Evolutionary conservation across 1,140 invertebrate genomes (phyloP).

Genomic region (Scaptodrosophila lebanonensis): DNA sequence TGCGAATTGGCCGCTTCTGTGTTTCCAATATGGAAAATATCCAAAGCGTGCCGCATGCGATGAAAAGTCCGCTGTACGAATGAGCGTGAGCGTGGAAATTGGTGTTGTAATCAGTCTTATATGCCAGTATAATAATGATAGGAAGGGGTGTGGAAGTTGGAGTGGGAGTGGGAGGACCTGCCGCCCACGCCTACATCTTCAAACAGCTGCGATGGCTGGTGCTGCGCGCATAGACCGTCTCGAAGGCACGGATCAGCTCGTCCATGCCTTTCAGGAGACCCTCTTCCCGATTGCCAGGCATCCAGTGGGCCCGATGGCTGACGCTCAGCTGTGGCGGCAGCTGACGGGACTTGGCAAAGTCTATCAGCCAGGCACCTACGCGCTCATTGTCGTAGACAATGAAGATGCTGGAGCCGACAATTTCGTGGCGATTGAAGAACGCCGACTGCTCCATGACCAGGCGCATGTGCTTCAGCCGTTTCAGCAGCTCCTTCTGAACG

Average conservation of each 20-base stretch:
- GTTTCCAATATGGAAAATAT: slow-evolving; percentile 69
- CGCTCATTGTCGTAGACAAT: slow-evolving; percentile 93
- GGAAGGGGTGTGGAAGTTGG: too few relatives aligned
- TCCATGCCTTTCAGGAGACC: slow-evolving; percentile 94
- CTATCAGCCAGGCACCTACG: slow-evolving; percentile 95
- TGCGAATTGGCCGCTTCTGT: slow-evolving; percentile 17
- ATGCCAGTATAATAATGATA: slow-evolving; percentile 22
- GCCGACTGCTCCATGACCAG: slow-evolving; percentile 88
- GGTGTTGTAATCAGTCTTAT: slow-evolving; percentile 58
- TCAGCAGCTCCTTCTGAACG: slow-evolving; percentile 83
- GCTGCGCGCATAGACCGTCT: slow-evolving; percentile 60
- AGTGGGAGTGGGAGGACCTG: slow-evolving; percentile 12
- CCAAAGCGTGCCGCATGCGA: slow-evolving; percentile 10
- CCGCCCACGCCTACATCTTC: slow-evolving; percentile 49
- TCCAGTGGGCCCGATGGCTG: slow-evolving; percentile 88
- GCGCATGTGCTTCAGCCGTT: slow-evolving; percentile 87
- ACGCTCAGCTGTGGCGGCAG: slow-evolving; percentile 85
- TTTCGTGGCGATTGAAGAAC: slow-evolving; percentile 94
- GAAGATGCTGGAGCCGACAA: slow-evolving; percentile 95
- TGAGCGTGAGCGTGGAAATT: slow-evolving; percentile 25
- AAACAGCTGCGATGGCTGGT: slow-evolving; percentile 58
- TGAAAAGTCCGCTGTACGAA: neutral
- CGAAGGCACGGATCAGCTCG: slow-evolving; percentile 82
- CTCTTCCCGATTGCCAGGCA: slow-evolving; percentile 95
- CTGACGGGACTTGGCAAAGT: slow-evolving; percentile 93